Evolutionary conservation across 2,113 vertebrate genomes (phyloP).

Genomic region (Myiagra hebetior): DNA sequence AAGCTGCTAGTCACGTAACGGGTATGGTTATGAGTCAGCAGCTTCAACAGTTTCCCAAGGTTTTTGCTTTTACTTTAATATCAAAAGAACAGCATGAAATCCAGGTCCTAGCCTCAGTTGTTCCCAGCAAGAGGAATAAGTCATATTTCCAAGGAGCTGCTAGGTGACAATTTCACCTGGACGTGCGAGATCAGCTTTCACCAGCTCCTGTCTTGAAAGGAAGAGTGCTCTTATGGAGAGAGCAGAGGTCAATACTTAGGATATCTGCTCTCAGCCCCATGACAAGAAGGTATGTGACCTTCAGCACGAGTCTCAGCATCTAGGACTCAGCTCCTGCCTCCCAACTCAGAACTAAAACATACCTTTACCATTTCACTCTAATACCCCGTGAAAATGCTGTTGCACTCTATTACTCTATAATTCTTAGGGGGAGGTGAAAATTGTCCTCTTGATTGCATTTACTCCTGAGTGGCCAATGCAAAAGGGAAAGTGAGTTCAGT

Average conservation of each 20-base stretch:
- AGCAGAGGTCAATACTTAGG: constrained; percentile 32
- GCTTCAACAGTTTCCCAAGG: not conserved
- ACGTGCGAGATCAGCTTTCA: not conserved
- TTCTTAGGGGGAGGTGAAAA: not conserved
- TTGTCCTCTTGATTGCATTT: not conserved
- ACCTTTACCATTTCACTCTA: not conserved
- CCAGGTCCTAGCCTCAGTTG: not conserved
- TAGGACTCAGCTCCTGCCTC: not conserved
- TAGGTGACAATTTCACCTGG: constrained; percentile 4
- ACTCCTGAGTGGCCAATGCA: not conserved
- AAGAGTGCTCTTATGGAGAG: not conserved
- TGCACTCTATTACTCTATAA: not conserved
- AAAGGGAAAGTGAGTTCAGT: constrained; percentile 7
- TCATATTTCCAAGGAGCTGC: not conserved
- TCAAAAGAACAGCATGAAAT: not conserved
- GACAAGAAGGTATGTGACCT: constrained; percentile 51
- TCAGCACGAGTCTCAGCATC: not conserved
- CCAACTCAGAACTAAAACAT: not conserved
- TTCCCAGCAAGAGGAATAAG: not conserved
- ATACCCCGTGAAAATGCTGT: not conserved
- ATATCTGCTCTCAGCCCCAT: constrained; percentile 6
- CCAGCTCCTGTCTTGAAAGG: not conserved
- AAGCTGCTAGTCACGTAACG: not conserved
- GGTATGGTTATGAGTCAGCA: not conserved
- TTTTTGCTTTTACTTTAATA: not conserved